Base-by-base conservation (phyloP, 2,888 invertebrate genomes). In the Cosmia pyralina region DNA sequence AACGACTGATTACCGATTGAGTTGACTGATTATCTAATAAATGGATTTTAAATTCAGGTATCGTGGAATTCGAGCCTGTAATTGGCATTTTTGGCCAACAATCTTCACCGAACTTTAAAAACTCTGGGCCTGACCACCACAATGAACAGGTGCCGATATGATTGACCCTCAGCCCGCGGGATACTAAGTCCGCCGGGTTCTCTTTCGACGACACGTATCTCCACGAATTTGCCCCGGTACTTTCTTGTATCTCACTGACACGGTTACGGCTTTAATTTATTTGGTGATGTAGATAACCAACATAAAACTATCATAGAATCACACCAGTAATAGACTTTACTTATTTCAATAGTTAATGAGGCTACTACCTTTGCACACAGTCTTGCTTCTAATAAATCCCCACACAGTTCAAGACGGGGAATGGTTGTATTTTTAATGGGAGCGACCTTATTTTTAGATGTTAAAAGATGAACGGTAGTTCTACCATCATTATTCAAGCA, bases 151-250 rank as follows among this genome's bases (percentile, higher is more conserved):
- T 34, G 34, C 57, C 10, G 46, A 67, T 67, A 10, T 6, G n/a
- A 34, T 66, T 28, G 19, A 55, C 55, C 55, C 19, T 67, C 58
- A 57, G 58, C 58, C 58, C 48, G 48, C 58, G 68, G 4, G 68
- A 59, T 4, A 46, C 15, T 15, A 46, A 15, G 15, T 46, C 58
- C 22, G 67, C 67, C 34, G 57, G 67, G n/a, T 67, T 58, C 46
- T 48, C 44, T 11, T 58, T 67, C 8, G 48, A 67, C 66, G 66
- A 2, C 28, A 57, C 67, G 57, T 67, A 67, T 19, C 57, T 46
- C 46, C 57, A 67, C 13, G 44, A 34, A 34, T 67, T 3, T 0
- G 28, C 44, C 11, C 41, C 22, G 44, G 66, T 66, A 28, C 19
- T 46, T 28, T 66, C 57, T 34, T 67, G 34, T 48, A 66, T 46